These are phyloP conservation scores for Netelia virgata DNA, from an alignment of 2,888 invertebrate genomes.

Conservation along the genomic window DNA sequence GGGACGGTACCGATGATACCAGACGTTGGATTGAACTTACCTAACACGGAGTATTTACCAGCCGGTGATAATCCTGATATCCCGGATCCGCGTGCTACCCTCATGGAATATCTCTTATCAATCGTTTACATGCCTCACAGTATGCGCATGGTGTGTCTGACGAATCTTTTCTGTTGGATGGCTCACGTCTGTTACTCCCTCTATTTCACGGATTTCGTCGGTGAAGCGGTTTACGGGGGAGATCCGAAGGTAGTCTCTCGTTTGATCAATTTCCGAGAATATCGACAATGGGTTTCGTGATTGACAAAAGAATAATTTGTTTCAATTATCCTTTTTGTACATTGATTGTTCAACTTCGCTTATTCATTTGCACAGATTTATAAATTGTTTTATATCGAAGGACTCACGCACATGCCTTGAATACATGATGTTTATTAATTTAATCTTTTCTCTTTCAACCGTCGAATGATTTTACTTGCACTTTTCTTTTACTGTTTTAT, in stretches of 20 bases:
- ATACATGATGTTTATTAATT: too few relatives aligned
- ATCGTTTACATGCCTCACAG: constrained; percentile 97
- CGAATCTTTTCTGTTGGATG: constrained; percentile 99
- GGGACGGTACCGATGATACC: constrained; percentile 79
- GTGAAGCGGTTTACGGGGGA: constrained; percentile 95
- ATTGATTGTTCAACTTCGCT: not conserved
- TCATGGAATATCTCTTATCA: constrained; percentile 91
- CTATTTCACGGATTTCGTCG: constrained; percentile 98
- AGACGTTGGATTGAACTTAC: constrained; percentile 66
- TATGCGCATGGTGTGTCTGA: constrained; percentile 94
- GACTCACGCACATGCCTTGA: too few relatives aligned
- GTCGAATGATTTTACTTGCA: too few relatives aligned
- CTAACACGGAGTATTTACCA: constrained; percentile 46
- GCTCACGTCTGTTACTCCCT: constrained; percentile 98
- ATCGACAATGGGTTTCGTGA: not conserved
- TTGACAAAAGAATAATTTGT: not conserved
- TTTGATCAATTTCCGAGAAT: not conserved
- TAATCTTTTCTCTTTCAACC: too few relatives aligned
- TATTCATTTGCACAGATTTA: not conserved
- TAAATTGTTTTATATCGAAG: not conserved
- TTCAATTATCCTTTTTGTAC: not conserved
- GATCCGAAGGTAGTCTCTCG: constrained; percentile 90
- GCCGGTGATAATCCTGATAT: constrained; percentile 60
- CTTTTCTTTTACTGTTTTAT: too few relatives aligned
- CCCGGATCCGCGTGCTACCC: constrained; percentile 77